phyloP scores from a whole-genome alignment of 2,797 vertebrate genomes.

The Microctenopoma stevenorrisi region DNA sequence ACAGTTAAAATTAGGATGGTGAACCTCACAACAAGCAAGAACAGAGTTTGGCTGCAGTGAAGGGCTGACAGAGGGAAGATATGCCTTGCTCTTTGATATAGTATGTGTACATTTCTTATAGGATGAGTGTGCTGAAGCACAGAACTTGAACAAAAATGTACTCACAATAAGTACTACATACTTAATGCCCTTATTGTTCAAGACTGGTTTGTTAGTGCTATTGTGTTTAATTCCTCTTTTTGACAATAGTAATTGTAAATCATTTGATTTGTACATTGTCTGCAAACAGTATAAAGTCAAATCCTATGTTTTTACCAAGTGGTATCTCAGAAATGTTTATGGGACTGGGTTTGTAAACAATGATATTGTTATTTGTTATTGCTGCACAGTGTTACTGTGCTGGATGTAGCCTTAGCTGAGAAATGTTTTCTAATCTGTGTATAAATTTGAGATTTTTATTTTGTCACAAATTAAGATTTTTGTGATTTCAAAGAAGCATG shows the following conservation, averaged over 20 bases:
- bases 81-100: not conserved
- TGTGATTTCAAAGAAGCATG: conserved; percentile 24
- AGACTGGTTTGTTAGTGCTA: conserved; percentile 62
- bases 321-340: conserved; percentile 1
- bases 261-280: conserved; percentile 42
- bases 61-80: not conserved
- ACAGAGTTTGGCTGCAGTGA: not conserved
- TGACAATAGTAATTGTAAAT: conserved; percentile 25
- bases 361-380: conserved; percentile 4
- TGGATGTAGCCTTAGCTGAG: conserved; percentile 36
- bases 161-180: not conserved
- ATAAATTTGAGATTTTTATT: conserved; percentile 33
- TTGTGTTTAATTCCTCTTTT: conserved; percentile 52
- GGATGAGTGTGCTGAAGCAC: not conserved
- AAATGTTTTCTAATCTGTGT: conserved; percentile 31
- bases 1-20: no score
- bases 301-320: conserved; percentile 8
- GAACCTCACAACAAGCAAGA: no score
- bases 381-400: conserved; percentile 35
- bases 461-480: conserved; percentile 27
- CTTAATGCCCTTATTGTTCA: conserved; percentile 45
- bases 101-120: not conserved
- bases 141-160: not conserved
- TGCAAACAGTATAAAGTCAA: conserved; percentile 24
- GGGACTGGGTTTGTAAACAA: not conserved